phyloP scores from a whole-genome alignment of 2,888 invertebrate genomes.

The Pogonocherus hispidulus region DNA sequence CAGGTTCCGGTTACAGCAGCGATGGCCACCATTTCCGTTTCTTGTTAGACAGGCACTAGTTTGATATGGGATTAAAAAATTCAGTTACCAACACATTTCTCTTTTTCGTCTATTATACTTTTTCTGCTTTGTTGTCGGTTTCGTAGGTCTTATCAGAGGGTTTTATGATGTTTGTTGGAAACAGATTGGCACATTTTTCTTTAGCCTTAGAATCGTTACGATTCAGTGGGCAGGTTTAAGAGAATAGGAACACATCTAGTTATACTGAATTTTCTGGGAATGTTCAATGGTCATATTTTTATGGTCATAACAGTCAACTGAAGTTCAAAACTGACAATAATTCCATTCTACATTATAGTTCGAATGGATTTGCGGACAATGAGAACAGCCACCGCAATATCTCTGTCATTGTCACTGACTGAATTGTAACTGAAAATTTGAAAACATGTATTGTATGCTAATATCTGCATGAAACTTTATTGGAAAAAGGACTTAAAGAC shows the following conservation, averaged over 20 bases:
- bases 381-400: too few relatives aligned
- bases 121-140: slow-evolving; percentile 11
- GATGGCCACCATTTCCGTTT: slow-evolving; percentile 60
- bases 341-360: too few relatives aligned
- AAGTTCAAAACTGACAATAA: background rate
- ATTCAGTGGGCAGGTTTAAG: background rate
- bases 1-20: slow-evolving; percentile 58
- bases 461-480: too few relatives aligned
- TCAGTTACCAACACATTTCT: slow-evolving; percentile 41
- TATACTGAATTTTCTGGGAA: background rate
- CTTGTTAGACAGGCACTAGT: slow-evolving; percentile 59
- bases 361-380: too few relatives aligned
- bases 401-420: too few relatives aligned
- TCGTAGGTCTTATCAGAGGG: slow-evolving; percentile 12
- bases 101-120: slow-evolving; percentile 19
- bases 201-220: background rate
- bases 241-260: background rate
- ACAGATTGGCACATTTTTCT: slow-evolving; percentile 4
- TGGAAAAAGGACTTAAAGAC: too few relatives aligned
- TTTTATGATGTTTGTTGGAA: slow-evolving; percentile 23
- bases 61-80: slow-evolving; percentile 52
- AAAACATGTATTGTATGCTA: too few relatives aligned
- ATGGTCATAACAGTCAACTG: too few relatives aligned
- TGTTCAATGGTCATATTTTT: too few relatives aligned
- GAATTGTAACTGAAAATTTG: too few relatives aligned